Evolutionary conservation across 2,113 vertebrate genomes (phyloP).

Genomic region (Thalassarche chlororhynchos): DNA sequence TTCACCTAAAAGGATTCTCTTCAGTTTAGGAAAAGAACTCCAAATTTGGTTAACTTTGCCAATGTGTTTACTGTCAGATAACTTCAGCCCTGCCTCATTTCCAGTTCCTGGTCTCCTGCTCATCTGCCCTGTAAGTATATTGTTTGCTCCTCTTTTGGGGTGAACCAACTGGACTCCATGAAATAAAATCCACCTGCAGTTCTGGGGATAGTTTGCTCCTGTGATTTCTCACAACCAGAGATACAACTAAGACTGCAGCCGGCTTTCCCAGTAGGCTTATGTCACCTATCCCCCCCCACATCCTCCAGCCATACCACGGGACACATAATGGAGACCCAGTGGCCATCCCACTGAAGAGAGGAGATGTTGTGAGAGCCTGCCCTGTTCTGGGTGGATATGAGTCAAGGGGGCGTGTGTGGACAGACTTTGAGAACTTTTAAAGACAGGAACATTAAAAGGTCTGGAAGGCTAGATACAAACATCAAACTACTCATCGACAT

Average conservation of each 20-base stretch:
- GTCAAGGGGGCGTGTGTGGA: accelerated
- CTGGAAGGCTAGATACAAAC: background rate
- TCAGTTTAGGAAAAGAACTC: background rate
- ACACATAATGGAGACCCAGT: background rate
- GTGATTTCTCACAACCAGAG: background rate
- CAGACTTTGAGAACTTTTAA: background rate
- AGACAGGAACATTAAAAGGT: background rate
- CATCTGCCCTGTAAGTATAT: background rate
- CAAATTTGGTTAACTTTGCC: background rate
- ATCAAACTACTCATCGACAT: background rate
- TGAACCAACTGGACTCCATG: background rate
- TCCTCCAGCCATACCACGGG: background rate
- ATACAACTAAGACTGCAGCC: background rate
- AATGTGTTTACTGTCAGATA: background rate
- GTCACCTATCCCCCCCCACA: background rate
- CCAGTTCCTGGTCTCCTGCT: background rate
- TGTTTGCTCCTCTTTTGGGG: background rate
- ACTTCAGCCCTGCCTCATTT: background rate
- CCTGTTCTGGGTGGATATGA: background rate
- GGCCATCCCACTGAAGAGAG: background rate
- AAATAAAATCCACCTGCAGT: background rate
- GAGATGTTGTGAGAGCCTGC: background rate
- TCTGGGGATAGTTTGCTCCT: background rate
- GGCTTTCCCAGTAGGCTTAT: background rate
- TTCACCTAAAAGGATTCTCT: background rate